Evolutionary conservation across 2,888 invertebrate genomes (phyloP), one percentile per base, ranked within the genome.

Genomic region (Diaprepes abbreviatus): DNA sequence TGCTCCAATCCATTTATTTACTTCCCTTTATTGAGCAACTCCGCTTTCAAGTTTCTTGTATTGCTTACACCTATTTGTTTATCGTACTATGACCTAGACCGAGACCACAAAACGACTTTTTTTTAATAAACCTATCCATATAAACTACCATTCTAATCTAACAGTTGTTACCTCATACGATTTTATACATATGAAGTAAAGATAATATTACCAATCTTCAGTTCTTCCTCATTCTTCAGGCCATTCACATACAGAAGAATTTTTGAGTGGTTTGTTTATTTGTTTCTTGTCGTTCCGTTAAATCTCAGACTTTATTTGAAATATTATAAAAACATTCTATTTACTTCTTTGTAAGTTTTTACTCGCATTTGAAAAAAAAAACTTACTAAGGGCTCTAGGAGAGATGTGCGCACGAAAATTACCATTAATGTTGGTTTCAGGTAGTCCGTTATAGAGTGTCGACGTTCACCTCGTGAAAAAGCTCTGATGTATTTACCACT

Each of bases 1-100:
- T n/a, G n/a, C n/a, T n/a, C n/a, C n/a, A n/a, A n/a, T n/a, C n/a
- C n/a, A n/a, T n/a, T n/a, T n/a, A n/a, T n/a, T n/a, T n/a, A n/a
- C n/a, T n/a, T n/a, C n/a, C n/a, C n/a, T n/a, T n/a, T n/a, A n/a
- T n/a, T n/a, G n/a, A n/a, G n/a, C n/a, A n/a, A 35, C 9, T 14
- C 38, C 6, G 3, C 7, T 16, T 38, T 38, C 16, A 16, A 38
- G 38, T 38, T 38, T 7, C 14, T 16, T 4, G 1, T 9, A 33
- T 9, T 38, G 14, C 14, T 12, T 2, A 36, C 2, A 12, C n/a
- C 9, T 60, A 60, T 45, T 65, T 65, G 65, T 65, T 65, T 65
- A 57, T 65, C 65, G 65, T 65, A 43, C 65, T 57, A 43, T 65
- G 57, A 65, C 65, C 65, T 65, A 57, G 57, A 40, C 65, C 65